Evolutionary conservation across 1,140 invertebrate genomes (phyloP), one percentile per base, ranked within the genome.

Genomic region (Brachionus angularis): DNA sequence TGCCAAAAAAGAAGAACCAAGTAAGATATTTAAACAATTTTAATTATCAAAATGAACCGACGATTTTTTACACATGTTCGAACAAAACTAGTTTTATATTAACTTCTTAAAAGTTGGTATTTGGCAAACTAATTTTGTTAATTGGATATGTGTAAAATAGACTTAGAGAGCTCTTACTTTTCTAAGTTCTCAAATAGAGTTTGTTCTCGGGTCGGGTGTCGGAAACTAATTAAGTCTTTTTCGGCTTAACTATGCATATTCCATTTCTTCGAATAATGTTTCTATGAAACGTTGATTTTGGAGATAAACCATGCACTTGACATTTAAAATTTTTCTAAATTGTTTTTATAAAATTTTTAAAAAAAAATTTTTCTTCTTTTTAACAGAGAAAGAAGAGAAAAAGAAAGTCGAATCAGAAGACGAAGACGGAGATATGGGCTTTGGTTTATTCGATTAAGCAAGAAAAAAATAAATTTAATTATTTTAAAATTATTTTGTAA

Each of bases 341-440:
- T 31, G 29, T 34, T 42, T n/a, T n/a, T n/a, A n/a, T n/a, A 23
- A 71, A 34, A 62, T 25, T 61, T 23, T 58, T 18, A 53, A 21
- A 36, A 31, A 23, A 27, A 2, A 47, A 47, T 52, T 31, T 53
- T 36, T 33, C 1, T 23, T 71, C 27, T 47, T 73, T 72, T 74
- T 70, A 55, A 73, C 73, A 77, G 76, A 78, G 76, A 80, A 75
- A 73, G 79, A 75, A 36, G 76, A 79, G 73, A 78, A 79, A 53
- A 76, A 79, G 52, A 75, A 80, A 72, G 79, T 76, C 72, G 81
- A 82, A 71, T 75, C 76, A 10, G 80, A 81, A 62, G 76, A 76
- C 25, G 79, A 80, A 52, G 79, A 79, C 47, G 76, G 77, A 64
- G 77, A 78, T 34, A 78, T 78, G 77, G 77, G 77, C 23, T 78